Evolutionary conservation across 2,113 vertebrate species (phyloP), one percentile per base, ranked within the genome.

Genomic region (Pontoporia blainvillei): DNA sequence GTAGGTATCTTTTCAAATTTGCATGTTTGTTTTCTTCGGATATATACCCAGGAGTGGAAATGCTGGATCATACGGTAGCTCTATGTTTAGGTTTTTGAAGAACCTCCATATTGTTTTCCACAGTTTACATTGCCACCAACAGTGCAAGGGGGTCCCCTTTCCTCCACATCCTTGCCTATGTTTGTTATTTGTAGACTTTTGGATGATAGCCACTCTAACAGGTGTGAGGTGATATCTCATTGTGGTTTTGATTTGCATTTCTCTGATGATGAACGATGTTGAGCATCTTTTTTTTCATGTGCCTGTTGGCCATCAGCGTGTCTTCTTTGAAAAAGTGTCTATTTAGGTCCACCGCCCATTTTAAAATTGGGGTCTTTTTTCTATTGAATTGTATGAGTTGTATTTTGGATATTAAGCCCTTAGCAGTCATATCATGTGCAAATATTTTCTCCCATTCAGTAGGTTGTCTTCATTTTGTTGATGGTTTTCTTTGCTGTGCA

Each of bases 1-100:
- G 0, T 13, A 2, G 2, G 10, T 8, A 8, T 13, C 49, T 78
- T 78, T 54, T 54, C 31, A n/a, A 14, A 52, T 8, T 52, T 3
- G 3, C 23, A 34, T 23, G 23, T n/a, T 23, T n/a, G 46, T 14
- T 23, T 54, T 25, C 49, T 78, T n/a, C 3, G 11, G 34, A 21
- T 54, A 21, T 14, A n/a, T 4, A 54, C 46, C 46, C 75, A 23
- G 31, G 49, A 54, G 31, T 25, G 31, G 75, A 52, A 25, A 14
- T 23, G 49, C 49, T 78, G 18, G 6, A 8, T 78, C 75, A 23
- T 13, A 14, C 4, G 31, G 18, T 14, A 78, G 49, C 13, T 54
- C 20, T 41, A 6, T 14, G 25, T 41, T n/a, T 14, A 23, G 75
- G 23, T 13, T 52, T 78, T 4, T 2, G 46, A 54, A 49, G 21